Evolutionary conservation across 2,888 invertebrate genomes (phyloP), one percentile per base, ranked within the genome.

Genomic region (Drosophila rubida): DNA sequence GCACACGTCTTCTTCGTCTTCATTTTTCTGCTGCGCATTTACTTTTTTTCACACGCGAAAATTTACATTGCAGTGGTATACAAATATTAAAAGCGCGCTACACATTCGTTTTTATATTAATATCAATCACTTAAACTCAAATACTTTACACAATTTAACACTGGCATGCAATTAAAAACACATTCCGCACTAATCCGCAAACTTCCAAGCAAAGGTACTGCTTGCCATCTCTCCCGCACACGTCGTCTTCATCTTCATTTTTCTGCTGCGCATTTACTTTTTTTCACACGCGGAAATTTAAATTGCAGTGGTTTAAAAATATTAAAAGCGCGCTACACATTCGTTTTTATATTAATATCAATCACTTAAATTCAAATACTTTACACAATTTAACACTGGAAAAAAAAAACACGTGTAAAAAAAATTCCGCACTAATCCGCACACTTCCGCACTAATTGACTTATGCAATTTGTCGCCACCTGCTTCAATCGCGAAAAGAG

Each of bases 121-220:
- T 4, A 14, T 0, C 13, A 14, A 2, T 6, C 35, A 14, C 4
- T 11, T 4, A 11, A 37, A 37, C 0, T 37, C 35, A 14, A 13
- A 14, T 37, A 37, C 35, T 14, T 37, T 4, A 14, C 35, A 13
- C 2, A 3, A n/a, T 11, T 32, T 32, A 32, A 32, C 1, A n/a
- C n/a, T 32, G 4, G 11, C 32, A 32, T 11, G 32, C 32, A 32
- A n/a, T 32, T 32, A n/a, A 32, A 32, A 11, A 32, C 32, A 32
- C n/a, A n/a, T 13, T n/a, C n/a, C n/a, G n/a, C n/a, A n/a, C n/a
- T n/a, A n/a, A n/a, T n/a, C n/a, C n/a, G n/a, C n/a, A n/a, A n/a
- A n/a, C n/a, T n/a, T n/a, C 53, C 53, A 37, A 14, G 23, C 71
- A 14, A 37, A 22, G 44, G n/a, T 30, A 27, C n/a, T n/a, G n/a